Conservation (phyloP, 2,113 vertebrate species). For the Talpa occidentalis region DNA sequence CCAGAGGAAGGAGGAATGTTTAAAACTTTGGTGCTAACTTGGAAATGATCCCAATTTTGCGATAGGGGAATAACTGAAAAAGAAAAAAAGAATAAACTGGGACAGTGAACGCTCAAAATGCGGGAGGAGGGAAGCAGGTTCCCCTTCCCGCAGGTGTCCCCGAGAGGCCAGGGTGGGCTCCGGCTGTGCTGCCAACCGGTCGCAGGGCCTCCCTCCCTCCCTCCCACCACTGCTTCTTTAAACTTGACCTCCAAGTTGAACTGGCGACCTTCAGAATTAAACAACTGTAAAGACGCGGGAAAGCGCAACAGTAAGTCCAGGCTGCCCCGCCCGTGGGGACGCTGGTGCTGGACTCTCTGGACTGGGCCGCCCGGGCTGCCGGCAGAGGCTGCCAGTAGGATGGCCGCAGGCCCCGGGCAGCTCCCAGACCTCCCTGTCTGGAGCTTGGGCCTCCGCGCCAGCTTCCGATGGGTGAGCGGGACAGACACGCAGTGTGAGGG, state of each 20-base stretch:
- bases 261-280: neutral
- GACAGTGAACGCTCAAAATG: neutral
- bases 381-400: too few relatives aligned
- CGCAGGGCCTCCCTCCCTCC: too few relatives aligned
- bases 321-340: neutral
- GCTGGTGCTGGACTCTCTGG: too few relatives aligned
- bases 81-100: neutral
- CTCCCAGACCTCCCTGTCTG: too few relatives aligned
- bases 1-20: neutral
- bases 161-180: too few relatives aligned
- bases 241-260: neutral
- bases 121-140: neutral
- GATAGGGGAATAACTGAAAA: neutral
- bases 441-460: too few relatives aligned
- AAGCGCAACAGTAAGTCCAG: neutral
- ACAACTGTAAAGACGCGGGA: neutral
- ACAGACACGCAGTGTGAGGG: too few relatives aligned
- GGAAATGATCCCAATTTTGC: neutral
- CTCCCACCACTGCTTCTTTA: neutral
- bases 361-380: too few relatives aligned
- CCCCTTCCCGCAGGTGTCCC: too few relatives aligned
- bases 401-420: too few relatives aligned
- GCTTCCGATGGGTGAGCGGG: too few relatives aligned
- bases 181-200: too few relatives aligned
- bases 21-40: neutral